Evolutionary conservation across 2,797 vertebrate species (phyloP).

Genomic region (Buceros bicornis): DNA sequence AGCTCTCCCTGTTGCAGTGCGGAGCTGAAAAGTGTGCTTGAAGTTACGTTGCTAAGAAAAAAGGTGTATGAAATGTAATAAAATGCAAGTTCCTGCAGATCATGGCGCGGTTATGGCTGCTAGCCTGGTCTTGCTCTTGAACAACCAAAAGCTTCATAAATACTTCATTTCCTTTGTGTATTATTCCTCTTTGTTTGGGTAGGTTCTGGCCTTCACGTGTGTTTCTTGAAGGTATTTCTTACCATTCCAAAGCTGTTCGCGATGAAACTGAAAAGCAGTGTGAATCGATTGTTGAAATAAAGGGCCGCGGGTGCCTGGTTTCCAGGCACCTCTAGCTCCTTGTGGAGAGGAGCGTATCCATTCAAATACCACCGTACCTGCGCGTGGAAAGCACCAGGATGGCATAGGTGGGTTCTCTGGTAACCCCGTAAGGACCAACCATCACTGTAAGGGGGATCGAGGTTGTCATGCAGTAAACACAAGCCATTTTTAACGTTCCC

Average conservation of each 20-base stretch:
- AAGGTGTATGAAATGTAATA: not conserved
- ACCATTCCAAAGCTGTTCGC: conserved; percentile 37
- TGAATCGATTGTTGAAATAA: not conserved
- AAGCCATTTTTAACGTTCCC: conserved; percentile 70
- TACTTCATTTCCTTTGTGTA: not conserved
- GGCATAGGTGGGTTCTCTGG: not conserved
- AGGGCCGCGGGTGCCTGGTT: not conserved
- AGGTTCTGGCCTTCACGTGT: not conserved
- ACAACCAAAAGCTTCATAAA: not conserved
- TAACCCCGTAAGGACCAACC: not conserved
- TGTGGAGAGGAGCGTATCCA: not conserved
- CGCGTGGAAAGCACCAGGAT: not conserved
- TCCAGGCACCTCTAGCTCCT: not conserved
- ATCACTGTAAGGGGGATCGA: not conserved
- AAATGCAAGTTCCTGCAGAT: not conserved
- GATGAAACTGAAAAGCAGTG: not conserved
- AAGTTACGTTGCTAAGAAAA: not conserved
- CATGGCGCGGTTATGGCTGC: not conserved
- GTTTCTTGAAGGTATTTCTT: conserved; percentile 34
- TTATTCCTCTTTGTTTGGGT: not conserved
- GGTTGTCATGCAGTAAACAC: conserved; percentile 49
- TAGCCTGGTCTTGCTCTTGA: not conserved
- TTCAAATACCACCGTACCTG: not conserved
- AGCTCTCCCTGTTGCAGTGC: not conserved
- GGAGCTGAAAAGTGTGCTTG: not conserved